phyloP scores from a whole-genome alignment of 2,888 invertebrate species.

The Clivina fossor region DNA sequence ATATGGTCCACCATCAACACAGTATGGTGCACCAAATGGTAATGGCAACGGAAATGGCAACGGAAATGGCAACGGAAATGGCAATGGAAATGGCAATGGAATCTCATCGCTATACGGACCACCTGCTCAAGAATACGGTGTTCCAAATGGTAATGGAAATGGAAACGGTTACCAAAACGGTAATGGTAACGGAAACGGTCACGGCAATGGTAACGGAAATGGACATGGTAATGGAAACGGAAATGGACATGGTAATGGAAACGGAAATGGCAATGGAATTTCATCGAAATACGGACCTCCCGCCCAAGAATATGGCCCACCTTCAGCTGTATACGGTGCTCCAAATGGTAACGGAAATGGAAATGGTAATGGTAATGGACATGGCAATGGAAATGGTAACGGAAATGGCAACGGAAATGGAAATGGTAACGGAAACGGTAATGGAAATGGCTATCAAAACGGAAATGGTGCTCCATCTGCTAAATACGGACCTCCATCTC shows the following conservation, averaged over 20 bases:
- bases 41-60: constrained; percentile 36
- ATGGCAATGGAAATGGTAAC: background rate
- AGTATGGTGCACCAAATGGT: constrained; percentile 37
- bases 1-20: constrained; percentile 35
- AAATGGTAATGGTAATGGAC: constrained; percentile 11
- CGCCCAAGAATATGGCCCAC: constrained; percentile 4
- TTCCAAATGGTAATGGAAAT: constrained; percentile 32
- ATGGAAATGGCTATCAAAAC: constrained; percentile 17
- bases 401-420: constrained; percentile 10
- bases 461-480: constrained; percentile 15
- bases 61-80: constrained; percentile 39
- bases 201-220: constrained; percentile 22
- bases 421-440: constrained; percentile 12
- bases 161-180: constrained; percentile 16
- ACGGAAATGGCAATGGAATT: constrained; percentile 22
- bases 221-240: constrained; percentile 14
- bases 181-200: constrained; percentile 16
- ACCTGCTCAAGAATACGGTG: constrained; percentile 26
- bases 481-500: constrained; percentile 15
- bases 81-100: constrained; percentile 37
- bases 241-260: constrained; percentile 19
- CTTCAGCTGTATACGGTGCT: constrained; percentile 38
- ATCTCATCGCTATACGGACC: constrained; percentile 18
- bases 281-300: constrained; percentile 41
- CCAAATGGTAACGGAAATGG: constrained; percentile 39